Base-by-base conservation (phyloP, 2,888 invertebrate genomes). In the Andrena praecox region DNA sequence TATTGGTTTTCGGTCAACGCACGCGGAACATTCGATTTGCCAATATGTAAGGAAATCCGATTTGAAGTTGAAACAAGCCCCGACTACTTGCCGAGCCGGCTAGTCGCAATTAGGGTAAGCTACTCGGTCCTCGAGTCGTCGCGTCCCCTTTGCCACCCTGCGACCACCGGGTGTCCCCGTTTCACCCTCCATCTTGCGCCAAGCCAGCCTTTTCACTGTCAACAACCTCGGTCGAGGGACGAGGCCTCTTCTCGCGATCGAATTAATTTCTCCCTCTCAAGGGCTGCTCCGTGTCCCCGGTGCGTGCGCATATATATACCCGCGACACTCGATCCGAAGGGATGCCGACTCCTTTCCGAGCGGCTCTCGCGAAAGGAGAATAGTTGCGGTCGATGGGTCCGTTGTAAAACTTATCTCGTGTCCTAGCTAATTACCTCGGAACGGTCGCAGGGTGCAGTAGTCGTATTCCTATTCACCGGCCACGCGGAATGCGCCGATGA, bases 401-500 rank as follows among this genome's bases (percentile, higher is more conserved):
- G 62, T 31, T 52, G 81, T 48, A 68, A 82, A 82, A 63, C 48
- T 56, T 54, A 12, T 33, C 60, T 27, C 56, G 82, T 70, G 76
- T 82, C 82, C 70, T 42, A 63, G 63, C 70, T 69, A 85, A 87
- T 80, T 83, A 86, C 70, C 60, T 59, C 10, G 77, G 71, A 76
- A 80, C 68, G 83, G 42, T 74, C 71, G 66, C 63, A 64, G 54
- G 66, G 70, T 31, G 72, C 74, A 77, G 83, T 69, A 77, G 79
- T 75, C 63, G 29, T 86, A 86, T 90, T 89, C 84, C 82, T 81
- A 85, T 84, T 86, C 85, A 87, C 82, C 87, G 89, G 83, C 85
- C 85, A 81, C 86, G 84, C 84, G 91, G 92, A 92, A 93, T 91
- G 91, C 87, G 69, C 79, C 86, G 78, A 80, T 91, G 92, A 92